These are phyloP conservation scores for roundworm (Caenorhabditis elegans) DNA, from an alignment of 1,140 invertebrate genomes.

Conservation along the genomic window DNA sequence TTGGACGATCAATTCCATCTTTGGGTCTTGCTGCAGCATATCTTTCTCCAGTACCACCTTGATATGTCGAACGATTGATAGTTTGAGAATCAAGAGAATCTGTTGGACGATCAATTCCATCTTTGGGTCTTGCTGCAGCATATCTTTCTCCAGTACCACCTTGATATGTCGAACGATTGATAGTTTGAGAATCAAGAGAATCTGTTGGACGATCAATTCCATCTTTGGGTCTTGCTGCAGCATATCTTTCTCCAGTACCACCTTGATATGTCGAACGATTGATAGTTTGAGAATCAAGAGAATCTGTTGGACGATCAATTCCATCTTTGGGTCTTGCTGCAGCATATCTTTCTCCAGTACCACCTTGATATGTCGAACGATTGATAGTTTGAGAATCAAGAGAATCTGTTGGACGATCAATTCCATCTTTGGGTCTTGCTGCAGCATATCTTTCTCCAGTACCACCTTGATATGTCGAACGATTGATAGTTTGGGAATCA, in stretches of 20 bases:
- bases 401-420: neutral
- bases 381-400: neutral
- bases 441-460: neutral
- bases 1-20: neutral
- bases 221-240: neutral
- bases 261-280: neutral
- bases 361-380: neutral
- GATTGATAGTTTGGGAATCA: neutral
- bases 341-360: neutral
- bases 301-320: neutral
- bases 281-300: neutral
- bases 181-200: neutral
- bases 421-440: neutral
- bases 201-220: neutral
- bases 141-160: neutral
- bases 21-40: neutral
- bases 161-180: slow-evolving; percentile 1
- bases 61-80: neutral
- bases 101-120: neutral
- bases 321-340: neutral
- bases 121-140: neutral
- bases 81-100: neutral
- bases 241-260: neutral
- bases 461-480: neutral
- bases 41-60: neutral